phyloP scores from a whole-genome alignment of 2,113 vertebrate genomes.

The Halichoeres trimaculatus region DNA sequence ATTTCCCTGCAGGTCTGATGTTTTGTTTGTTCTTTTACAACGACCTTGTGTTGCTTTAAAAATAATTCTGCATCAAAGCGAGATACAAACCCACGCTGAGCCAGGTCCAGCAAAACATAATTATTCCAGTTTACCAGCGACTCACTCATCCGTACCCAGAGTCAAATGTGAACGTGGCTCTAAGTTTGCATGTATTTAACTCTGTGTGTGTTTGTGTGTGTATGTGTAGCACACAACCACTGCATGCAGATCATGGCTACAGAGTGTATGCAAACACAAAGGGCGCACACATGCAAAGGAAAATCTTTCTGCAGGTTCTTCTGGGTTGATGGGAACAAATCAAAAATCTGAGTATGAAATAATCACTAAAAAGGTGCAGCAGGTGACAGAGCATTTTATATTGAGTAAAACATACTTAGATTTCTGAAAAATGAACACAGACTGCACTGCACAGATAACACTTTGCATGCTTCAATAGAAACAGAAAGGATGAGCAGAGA shows the following conservation, averaged over 20 bases:
- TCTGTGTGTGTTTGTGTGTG: neutral
- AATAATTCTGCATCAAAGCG: no score
- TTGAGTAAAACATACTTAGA: neutral
- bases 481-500: neutral
- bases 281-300: neutral
- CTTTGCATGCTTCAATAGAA: neutral
- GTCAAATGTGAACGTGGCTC: neutral
- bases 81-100: neutral
- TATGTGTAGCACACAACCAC: slow-evolving; percentile 7
- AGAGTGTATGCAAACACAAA: slow-evolving; percentile 32
- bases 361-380: neutral
- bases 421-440: neutral
- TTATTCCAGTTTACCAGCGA: neutral
- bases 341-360: neutral
- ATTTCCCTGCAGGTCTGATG: no score
- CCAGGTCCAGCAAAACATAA: neutral
- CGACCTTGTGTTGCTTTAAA: no score
- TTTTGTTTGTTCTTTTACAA: no score
- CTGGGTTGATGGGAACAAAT: neutral
- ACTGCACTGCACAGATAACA: neutral
- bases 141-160: neutral
- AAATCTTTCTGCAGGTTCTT: neutral
- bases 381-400: neutral
- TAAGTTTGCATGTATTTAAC: neutral
- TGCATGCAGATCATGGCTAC: neutral